Evolutionary conservation across 2,797 vertebrate species (phyloP).

Genomic region (Cyprinella venusta): DNA sequence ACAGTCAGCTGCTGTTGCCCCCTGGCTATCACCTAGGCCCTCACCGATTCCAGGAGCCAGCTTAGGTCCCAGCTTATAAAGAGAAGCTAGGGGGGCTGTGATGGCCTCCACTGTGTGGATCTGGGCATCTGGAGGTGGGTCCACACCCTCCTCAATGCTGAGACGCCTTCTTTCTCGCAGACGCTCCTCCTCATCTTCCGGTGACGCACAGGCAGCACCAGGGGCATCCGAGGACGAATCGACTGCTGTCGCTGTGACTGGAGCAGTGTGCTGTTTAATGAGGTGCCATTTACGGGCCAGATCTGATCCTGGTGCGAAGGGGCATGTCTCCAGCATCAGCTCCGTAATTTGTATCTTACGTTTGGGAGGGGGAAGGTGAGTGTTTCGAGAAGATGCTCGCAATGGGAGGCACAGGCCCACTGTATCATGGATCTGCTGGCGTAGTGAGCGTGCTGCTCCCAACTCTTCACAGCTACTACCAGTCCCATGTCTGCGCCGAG

Average conservation of each 20-base stretch:
- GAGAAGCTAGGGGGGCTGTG: slow-evolving; percentile 89
- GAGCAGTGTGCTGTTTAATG: slow-evolving; percentile 97
- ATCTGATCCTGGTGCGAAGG: slow-evolving; percentile 95
- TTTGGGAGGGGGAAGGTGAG: slow-evolving; percentile 78
- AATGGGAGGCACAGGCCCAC: slow-evolving; percentile 93
- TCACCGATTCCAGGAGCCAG: slow-evolving; percentile 91
- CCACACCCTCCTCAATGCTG: slow-evolving; percentile 97
- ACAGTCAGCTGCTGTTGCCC: slow-evolving; percentile 73
- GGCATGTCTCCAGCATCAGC: slow-evolving; percentile 97
- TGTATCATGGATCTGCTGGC: slow-evolving; percentile 92
- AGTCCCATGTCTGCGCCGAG: slow-evolving; percentile 70
- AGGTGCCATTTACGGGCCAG: slow-evolving; percentile 87
- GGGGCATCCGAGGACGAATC: slow-evolving; percentile 84
- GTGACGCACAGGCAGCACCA: slow-evolving; percentile 86
- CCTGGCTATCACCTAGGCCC: slow-evolving; percentile 76
- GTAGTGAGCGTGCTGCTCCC: slow-evolving; percentile 82
- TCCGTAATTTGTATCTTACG: slow-evolving; percentile 98
- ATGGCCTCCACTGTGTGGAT: slow-evolving; percentile 95
- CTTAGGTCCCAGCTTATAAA: slow-evolving; percentile 99
- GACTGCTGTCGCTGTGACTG: slow-evolving; percentile 76
- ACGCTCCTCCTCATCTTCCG: slow-evolving; percentile 95
- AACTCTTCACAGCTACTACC: slow-evolving; percentile 87
- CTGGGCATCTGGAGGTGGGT: slow-evolving; percentile 95
- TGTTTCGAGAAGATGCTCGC: slow-evolving; percentile 84
- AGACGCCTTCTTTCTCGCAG: slow-evolving; percentile 92